phyloP scores from a whole-genome alignment of 2,797 vertebrate species.

The Yasuhikotakia modesta region DNA sequence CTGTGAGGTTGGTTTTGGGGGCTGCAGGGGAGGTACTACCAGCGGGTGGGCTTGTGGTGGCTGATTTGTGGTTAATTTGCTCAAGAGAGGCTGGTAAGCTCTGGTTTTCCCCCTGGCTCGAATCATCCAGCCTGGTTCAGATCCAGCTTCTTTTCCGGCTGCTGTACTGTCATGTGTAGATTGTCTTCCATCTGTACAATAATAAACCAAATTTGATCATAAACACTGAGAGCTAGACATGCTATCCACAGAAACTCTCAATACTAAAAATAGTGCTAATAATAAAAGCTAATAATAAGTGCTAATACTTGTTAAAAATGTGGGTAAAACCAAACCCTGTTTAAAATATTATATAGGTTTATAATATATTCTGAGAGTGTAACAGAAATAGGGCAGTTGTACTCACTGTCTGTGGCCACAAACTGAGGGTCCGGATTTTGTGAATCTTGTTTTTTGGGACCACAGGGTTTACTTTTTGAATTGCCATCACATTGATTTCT shows the following conservation, averaged over 20 bases:
- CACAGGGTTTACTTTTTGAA: neutral
- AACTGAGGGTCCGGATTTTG: slow-evolving; percentile 13
- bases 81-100: slow-evolving; percentile 64
- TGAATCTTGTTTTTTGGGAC: slow-evolving; percentile 16
- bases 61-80: slow-evolving; percentile 46
- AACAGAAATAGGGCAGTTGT: neutral
- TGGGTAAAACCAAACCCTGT: too few relatives aligned
- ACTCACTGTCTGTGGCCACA: slow-evolving; percentile 23
- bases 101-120: slow-evolving; percentile 73
- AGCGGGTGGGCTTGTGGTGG: slow-evolving; percentile 4
- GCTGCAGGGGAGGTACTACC: slow-evolving; percentile 3
- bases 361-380: neutral
- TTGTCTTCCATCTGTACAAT: slow-evolving; percentile 3
- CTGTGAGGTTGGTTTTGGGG: slow-evolving; percentile 59
- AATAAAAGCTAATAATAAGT: too few relatives aligned
- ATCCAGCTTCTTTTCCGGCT: slow-evolving; percentile 43
- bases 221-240: too few relatives aligned
- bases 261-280: too few relatives aligned
- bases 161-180: slow-evolving; percentile 26
- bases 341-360: too few relatives aligned
- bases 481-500: neutral
- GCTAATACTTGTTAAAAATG: too few relatives aligned
- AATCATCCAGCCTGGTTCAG: slow-evolving; percentile 76
- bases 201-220: neutral
- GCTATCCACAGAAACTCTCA: too few relatives aligned